Conservation (phyloP, 2,797 vertebrate genomes). For the Chiroxiphia lanceolata region DNA sequence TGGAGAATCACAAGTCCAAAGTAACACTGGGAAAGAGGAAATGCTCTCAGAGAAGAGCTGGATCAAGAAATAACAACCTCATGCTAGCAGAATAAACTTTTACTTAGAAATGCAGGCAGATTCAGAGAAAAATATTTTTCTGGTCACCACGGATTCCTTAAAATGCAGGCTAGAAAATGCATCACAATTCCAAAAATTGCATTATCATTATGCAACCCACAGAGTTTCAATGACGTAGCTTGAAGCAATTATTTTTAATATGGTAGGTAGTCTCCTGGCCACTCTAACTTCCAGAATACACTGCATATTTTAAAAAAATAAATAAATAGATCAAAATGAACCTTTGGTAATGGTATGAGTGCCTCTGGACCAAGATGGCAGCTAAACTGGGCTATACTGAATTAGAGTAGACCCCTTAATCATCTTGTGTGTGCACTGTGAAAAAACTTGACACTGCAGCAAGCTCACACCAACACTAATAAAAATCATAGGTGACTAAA, state of each 20-base stretch:
- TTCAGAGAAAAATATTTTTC: neutral
- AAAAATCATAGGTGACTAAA: neutral
- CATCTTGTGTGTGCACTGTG: neutral
- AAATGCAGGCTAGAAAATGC: neutral
- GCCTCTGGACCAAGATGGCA: neutral
- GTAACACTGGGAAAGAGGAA: neutral
- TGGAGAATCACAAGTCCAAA: neutral
- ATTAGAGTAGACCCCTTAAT: neutral
- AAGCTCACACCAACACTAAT: neutral
- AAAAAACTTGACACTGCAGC: neutral
- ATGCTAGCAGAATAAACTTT: constrained; percentile 46
- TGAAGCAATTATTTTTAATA: neutral
- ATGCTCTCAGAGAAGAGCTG: neutral
- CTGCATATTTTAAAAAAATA: neutral
- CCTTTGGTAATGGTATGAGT: neutral
- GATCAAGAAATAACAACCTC: neutral
- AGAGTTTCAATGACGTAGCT: neutral
- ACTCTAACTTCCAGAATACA: neutral
- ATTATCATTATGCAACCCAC: neutral
- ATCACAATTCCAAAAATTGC: neutral
- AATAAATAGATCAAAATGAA: neutral
- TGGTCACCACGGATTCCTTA: neutral
- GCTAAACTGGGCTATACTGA: neutral
- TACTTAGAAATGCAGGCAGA: constrained; percentile 11
- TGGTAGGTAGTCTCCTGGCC: neutral